Percentiles rank a stretch among this genome's conserved stretches.
phyloP scores from a whole-genome alignment of 2,888 invertebrate genomes.

The Petrolisthes manimaculis region DNA sequence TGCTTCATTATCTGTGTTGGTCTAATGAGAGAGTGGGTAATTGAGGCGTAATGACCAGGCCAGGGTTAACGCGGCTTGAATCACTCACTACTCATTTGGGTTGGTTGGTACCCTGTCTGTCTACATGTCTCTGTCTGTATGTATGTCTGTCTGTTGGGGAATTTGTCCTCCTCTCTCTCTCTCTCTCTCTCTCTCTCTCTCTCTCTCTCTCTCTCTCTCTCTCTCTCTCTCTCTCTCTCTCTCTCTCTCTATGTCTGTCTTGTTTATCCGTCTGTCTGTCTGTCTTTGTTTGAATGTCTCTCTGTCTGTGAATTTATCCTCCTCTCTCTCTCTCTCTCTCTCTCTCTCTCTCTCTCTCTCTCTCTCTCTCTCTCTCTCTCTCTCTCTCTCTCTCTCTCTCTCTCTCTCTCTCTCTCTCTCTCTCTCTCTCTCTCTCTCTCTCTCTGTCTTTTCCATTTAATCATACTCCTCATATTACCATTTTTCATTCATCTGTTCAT shows the following conservation, averaged over 20 bases:
- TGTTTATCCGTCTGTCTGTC: background rate
- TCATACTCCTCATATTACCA: no score
- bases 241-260: background rate
- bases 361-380: background rate
- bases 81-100: background rate
- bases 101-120: background rate
- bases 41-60: background rate
- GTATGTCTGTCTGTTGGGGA: background rate
- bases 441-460: background rate
- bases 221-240: background rate
- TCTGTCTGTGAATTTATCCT: background rate
- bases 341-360: background rate
- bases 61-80: no score
- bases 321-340: constrained; percentile 4
- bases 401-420: constrained; percentile 13
- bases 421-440: background rate
- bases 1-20: background rate
- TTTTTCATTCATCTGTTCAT: no score
- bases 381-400: constrained; percentile 12
- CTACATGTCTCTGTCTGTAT: background rate
- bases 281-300: background rate
- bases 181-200: background rate
- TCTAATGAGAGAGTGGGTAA: background rate
- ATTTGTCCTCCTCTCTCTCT: background rate
- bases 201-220: constrained; percentile 24